These are phyloP conservation scores for Probaryconus sp. DNA, from an alignment of 1,140 invertebrate species.

Conservation along the genomic window DNA sequence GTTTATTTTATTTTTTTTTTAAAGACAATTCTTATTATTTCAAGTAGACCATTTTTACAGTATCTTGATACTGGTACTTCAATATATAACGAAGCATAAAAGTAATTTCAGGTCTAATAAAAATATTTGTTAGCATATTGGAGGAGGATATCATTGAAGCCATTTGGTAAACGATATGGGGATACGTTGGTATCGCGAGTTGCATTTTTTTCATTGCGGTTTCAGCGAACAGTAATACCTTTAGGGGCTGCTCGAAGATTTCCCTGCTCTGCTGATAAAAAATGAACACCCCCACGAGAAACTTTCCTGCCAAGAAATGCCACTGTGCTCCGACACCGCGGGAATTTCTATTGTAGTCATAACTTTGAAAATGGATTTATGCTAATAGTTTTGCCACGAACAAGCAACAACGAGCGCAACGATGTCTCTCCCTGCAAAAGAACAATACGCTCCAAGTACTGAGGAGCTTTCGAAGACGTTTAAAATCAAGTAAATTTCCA, in stretches of 20 bases:
- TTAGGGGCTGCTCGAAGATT: constrained; percentile 13
- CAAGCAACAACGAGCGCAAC: not conserved
- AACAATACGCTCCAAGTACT: too few species aligned
- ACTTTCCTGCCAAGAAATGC: constrained; percentile 13
- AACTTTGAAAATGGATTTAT: constrained; percentile 20
- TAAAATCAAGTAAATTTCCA: too few species aligned
- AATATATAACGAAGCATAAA: too few species aligned
- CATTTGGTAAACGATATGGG: not conserved
- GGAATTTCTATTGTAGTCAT: constrained; percentile 18
- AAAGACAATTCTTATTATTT: too few species aligned
- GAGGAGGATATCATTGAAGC: not conserved
- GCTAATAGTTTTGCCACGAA: constrained; percentile 11
- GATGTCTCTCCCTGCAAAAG: not conserved
- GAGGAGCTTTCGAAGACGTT: too few species aligned
- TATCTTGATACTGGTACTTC: too few species aligned
- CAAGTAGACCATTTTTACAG: too few species aligned
- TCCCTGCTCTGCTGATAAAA: constrained; percentile 14
- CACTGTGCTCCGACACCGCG: not conserved
- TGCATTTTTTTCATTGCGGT: not conserved
- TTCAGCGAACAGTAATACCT: not conserved
- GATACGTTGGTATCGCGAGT: not conserved
- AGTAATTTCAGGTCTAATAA: not conserved
- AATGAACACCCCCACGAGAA: constrained; percentile 18
- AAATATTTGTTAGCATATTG: not conserved
- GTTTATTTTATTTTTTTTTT: too few species aligned